These are phyloP conservation scores for Lacerta bilineata DNA, from an alignment of 2,797 vertebrate genomes.

Conservation along the genomic window DNA sequence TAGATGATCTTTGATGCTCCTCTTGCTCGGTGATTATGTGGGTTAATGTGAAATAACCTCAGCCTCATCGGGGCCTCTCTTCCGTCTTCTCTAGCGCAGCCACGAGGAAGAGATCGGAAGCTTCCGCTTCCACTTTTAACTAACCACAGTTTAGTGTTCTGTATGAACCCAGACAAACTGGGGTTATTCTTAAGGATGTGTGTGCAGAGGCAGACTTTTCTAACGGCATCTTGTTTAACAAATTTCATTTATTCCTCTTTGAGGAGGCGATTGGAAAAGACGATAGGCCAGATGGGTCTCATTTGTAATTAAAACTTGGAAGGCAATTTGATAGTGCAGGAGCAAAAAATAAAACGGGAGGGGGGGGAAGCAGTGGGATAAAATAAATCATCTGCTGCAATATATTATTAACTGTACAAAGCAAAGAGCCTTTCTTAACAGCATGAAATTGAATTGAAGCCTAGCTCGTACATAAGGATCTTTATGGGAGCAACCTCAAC, in stretches of 20 bases:
- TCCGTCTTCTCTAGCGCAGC: not conserved
- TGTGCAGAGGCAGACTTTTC: not conserved
- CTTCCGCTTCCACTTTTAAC: not conserved
- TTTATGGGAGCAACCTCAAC: not conserved
- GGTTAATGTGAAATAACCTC: not conserved
- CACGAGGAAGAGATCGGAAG: not conserved
- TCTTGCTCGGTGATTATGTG: too few relatives aligned
- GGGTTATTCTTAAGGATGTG: not conserved
- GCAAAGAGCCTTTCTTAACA: constrained; percentile 3
- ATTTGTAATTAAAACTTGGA: constrained; percentile 50
- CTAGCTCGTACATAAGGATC: not conserved
- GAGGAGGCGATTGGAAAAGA: constrained; percentile 21
- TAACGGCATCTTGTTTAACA: constrained; percentile 12
- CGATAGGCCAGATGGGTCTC: constrained; percentile 34
- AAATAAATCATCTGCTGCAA: constrained; percentile 25
- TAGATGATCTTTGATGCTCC: too few relatives aligned
- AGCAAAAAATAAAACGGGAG: not conserved
- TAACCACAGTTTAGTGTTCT: not conserved
- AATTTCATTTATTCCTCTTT: constrained; percentile 23
- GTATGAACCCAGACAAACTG: not conserved
- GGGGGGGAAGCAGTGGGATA: not conserved
- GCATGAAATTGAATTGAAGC: not conserved
- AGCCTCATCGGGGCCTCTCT: too few relatives aligned
- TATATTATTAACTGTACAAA: constrained; percentile 12
- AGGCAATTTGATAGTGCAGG: constrained; percentile 17